Base-by-base conservation (phyloP, 2,113 vertebrate genomes). In the Nycticryphes semicollaris region DNA sequence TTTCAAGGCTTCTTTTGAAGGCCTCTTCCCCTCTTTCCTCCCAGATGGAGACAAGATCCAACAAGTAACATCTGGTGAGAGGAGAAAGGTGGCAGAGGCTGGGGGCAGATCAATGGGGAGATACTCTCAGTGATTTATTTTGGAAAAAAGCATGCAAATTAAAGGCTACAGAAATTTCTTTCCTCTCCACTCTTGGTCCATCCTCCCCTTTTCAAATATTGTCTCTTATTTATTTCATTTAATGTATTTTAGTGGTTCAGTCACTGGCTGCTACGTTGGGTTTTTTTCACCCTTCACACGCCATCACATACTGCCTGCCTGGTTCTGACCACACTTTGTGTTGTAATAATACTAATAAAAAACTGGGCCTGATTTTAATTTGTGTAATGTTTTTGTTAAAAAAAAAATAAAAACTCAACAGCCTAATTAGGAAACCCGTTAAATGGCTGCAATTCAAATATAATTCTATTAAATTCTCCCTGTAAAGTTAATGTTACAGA, bases 401-500 rank as follows among this genome's bases (percentile, higher is more conserved):
- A 93, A 96, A 64, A 16, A 43, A 63, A 12, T 53, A 92, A 92
- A 89, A 96, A 75, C 95, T 94, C 96, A 89, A 96, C 97, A 96
- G 98, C 97, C 98, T 98, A 98, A 98, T 98, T 98, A 98, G 97
- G 98, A 98, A 98, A 96, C 94, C 97, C 92, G 62, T 98, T 98
- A 98, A 98, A 98, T 97, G 98, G 97, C 96, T 97, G 98, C 98
- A 98, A 98, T 98, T 98, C 98, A 98, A 98, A 98, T 98, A 98
- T 98, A 98, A 98, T 98, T 98, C 98, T 98, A 98, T 98, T 98
- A 98, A 98, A 98, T 98, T 98, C 98, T 98, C 98, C 97, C 98
- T 98, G 97, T 98, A 98, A 98, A 98, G 98, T 98, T 98, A 98
- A 98, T 98, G 98, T 98, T 98, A 98, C 98, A 98, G 98, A 98